These are phyloP conservation scores for Acanthacorydalis orientalis DNA, from an alignment of 2,888 invertebrate species.

Conservation along the genomic window DNA sequence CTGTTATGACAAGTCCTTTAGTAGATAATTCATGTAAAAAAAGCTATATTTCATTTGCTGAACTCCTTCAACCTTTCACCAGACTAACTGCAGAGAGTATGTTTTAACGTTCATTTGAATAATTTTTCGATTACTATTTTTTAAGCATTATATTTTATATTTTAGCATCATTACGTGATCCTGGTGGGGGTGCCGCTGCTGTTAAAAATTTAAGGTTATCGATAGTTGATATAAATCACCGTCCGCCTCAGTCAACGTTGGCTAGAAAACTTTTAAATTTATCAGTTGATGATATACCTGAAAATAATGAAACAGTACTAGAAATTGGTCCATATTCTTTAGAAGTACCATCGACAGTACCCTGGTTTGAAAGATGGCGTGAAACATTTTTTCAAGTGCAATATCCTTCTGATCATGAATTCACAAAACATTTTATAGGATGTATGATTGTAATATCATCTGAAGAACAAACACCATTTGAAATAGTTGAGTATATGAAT, in stretches of 20 bases:
- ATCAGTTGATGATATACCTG: conserved; percentile 21
- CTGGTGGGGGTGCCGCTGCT: conserved; percentile 52
- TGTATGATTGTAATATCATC: conserved; percentile 64
- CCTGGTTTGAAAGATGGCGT: conserved; percentile 94
- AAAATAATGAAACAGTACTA: conserved; percentile 16
- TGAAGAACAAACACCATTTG: conserved; percentile 59
- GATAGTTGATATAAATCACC: conserved; percentile 65
- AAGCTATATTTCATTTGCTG: conserved; percentile 80
- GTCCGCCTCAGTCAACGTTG: conserved; percentile 63
- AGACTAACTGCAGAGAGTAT: conserved; percentile 56
- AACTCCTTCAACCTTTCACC: conserved; percentile 81
- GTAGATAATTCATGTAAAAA: conserved; percentile 75
- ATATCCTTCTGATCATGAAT: conserved; percentile 90
- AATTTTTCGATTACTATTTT: neutral
- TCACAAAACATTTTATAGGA: conserved; percentile 73
- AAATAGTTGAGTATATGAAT: conserved; percentile 63
- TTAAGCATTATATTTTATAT: conserved; percentile 8
- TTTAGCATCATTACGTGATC: conserved; percentile 70
- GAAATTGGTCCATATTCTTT: conserved; percentile 33
- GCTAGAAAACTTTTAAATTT: conserved; percentile 67
- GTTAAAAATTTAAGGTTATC: conserved; percentile 63
- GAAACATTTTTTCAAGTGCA: conserved; percentile 78
- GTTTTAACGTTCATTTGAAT: conserved; percentile 9
- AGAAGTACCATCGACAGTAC: conserved; percentile 58
- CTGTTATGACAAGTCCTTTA: conserved; percentile 64